Base-by-base conservation (phyloP, 1,140 invertebrate species). In the Temnothorax curvispinosus region DNA sequence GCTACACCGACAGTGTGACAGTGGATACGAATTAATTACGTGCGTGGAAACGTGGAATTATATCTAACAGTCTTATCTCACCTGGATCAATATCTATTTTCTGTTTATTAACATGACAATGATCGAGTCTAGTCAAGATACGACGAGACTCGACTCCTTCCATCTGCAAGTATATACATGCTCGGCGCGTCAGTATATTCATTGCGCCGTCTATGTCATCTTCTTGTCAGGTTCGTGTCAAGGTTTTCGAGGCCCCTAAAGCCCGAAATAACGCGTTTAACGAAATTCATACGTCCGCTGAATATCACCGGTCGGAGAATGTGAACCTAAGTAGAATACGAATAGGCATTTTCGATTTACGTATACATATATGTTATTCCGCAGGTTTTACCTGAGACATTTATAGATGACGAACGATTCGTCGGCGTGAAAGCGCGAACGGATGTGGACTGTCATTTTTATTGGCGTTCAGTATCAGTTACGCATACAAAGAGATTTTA, bases 181-280 rank as follows among this genome's bases (percentile, higher is more conserved):
- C 71, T 89, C 86, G 72, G 60, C 62, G 65, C 86, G 88, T 90
- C 87, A 56, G 85, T 88, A 87, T 88, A 87, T 88, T 91, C 89
- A 91, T 92, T 88, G 88, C 86, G 82, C 84, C 85, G 87, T 86
- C 86, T 69, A 78, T 93, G 86, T 91, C 91, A 87, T 69, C 91
- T 92, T 90, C 82, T 87, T 65, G 77, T 91, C 92, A 92, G 89
- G 91, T 87, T 89, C 90, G 92, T 92, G 62, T 52, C 60, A 35
- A 44, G 60, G 32, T 69, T 86, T 82, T 35, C 15, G 35, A 32
- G 67, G 9, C 21, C 76, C 86, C 75, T 72, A 62, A 81, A 88
- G 13, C n/a, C 64, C n/a, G 13, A 35, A 47, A 44, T 52, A 56
- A 56, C 15, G 41, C 18, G 4, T 21, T 60, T 64, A 21, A 44